These are phyloP conservation scores for Excalfactoria chinensis DNA, from an alignment of 2,113 vertebrate species.

Conservation along the genomic window DNA sequence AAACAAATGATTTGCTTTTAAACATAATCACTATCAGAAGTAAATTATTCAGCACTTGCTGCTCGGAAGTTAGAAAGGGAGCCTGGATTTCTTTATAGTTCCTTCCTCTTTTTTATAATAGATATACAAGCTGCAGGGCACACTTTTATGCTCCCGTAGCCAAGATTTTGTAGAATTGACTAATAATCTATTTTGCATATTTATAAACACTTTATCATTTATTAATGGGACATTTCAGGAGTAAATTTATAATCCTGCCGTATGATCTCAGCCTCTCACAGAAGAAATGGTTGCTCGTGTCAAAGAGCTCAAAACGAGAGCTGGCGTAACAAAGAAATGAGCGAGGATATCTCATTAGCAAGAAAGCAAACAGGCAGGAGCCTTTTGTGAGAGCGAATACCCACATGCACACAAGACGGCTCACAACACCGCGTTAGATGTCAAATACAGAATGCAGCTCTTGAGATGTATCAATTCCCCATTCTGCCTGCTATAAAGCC, in stretches of 20 bases:
- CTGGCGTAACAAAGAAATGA: not conserved
- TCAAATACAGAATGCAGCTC: not conserved
- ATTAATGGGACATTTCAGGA: conserved; percentile 74
- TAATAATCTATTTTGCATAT: conserved; percentile 81
- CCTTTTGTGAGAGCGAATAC: not conserved
- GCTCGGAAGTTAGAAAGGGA: conserved; percentile 68
- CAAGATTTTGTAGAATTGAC: conserved; percentile 70
- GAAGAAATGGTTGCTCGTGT: conserved; percentile 33
- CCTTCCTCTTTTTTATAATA: conserved; percentile 37
- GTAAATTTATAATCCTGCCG: conserved; percentile 73
- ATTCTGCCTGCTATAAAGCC: not conserved
- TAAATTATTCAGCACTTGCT: conserved; percentile 68
- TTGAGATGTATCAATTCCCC: not conserved
- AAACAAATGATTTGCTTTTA: conserved; percentile 73
- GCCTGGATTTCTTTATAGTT: conserved; percentile 64
- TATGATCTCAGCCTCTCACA: conserved; percentile 55
- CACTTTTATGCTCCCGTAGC: conserved; percentile 66
- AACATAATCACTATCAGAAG: conserved; percentile 56
- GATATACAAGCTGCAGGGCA: conserved; percentile 63
- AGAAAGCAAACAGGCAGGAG: conserved; percentile 32
- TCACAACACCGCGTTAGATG: not conserved
- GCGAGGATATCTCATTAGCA: conserved; percentile 25
- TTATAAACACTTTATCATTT: conserved; percentile 80
- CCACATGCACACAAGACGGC: not conserved
- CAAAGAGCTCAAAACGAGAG: conserved; percentile 46